These are phyloP conservation scores for Ectropis grisescens DNA, from an alignment of 1,140 invertebrate species.

Conservation along the genomic window DNA sequence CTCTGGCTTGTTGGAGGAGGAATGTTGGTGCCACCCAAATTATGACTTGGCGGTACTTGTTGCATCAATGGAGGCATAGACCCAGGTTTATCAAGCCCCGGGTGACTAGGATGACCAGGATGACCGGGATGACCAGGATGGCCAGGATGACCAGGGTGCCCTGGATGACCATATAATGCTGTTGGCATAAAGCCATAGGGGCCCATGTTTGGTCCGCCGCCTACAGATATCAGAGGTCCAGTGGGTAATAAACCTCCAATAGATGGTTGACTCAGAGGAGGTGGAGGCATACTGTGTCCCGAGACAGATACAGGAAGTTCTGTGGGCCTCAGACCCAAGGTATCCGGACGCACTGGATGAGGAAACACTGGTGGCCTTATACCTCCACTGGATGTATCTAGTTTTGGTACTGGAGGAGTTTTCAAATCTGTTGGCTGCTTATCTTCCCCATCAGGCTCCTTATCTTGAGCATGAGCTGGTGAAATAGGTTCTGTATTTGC, in stretches of 20 bases:
- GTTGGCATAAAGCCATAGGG: constrained; percentile 71
- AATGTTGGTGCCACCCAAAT: constrained; percentile 34
- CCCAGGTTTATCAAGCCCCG: constrained; percentile 52
- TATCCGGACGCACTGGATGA: constrained; percentile 54
- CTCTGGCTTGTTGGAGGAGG: constrained; percentile 44
- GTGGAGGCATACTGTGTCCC: constrained; percentile 48
- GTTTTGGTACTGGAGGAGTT: constrained; percentile 47
- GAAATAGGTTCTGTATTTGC: constrained; percentile 54
- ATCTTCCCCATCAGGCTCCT: constrained; percentile 51
- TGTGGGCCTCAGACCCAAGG: constrained; percentile 42
- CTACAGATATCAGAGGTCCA: constrained; percentile 71
- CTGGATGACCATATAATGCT: constrained; percentile 49
- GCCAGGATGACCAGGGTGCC: constrained; percentile 39
- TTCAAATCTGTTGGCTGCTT: constrained; percentile 61
- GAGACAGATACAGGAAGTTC: constrained; percentile 43
- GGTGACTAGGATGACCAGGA: constrained; percentile 42
- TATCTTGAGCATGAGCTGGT: constrained; percentile 53
- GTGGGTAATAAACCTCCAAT: constrained; percentile 68
- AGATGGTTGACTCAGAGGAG: constrained; percentile 66
- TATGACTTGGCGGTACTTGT: constrained; percentile 66
- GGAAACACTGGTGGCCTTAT: constrained; percentile 59
- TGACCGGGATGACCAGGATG: constrained; percentile 47
- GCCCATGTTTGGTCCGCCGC: constrained; percentile 56
- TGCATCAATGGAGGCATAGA: constrained; percentile 66
- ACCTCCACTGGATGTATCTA: constrained; percentile 45